Base-by-base conservation (phyloP, 1,140 invertebrate genomes). In the Cotesia vestalis region DNA sequence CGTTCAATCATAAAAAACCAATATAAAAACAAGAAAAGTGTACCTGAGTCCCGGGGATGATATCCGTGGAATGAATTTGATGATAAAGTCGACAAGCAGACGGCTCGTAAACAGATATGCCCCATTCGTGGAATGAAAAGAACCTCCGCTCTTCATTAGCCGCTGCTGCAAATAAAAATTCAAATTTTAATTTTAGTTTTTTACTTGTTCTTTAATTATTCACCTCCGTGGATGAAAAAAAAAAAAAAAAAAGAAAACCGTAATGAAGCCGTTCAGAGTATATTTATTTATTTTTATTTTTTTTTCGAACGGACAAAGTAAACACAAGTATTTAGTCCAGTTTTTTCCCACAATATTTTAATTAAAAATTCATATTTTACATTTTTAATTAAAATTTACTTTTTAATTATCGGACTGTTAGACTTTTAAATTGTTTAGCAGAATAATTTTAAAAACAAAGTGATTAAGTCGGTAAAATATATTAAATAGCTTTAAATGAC, bases 61-160 rank as follows among this genome's bases (percentile, higher is more conserved):
- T 91, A 79, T 93, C 91, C n/a, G 91, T 92, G 8, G 90, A 90
- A 79, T 90, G 89, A 69, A 94, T 93, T 77, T 92, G 90, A 81
- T 94, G 92, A 77, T 92, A 89, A 3, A 93, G 87, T 12, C 91
- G 88, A 81, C 93, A 95, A 57, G 91, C 89, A n/a, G 89, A 89
- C 2, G 93, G 92, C 66, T 94, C 92, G 83, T 94, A 94, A 2
- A 93, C 89, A 1, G 91, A 92, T 75, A 94, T 91, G 8, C 93
- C 93, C 88, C 90, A 90, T 76, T 93, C 91, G 83, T 94, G 92
- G 80, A 94, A 94, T 3, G 92, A 91, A 74, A 94, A 91, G 80
- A 94, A 94, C 72, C 91, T 87, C 27, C 90, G 83, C 75, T 92
- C 91, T 76, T 92, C 90, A 72, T 88, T 90, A 34, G 89, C 88